phyloP scores from a whole-genome alignment of 2,113 vertebrate species.

The Oreochromis niloticus region DNA sequence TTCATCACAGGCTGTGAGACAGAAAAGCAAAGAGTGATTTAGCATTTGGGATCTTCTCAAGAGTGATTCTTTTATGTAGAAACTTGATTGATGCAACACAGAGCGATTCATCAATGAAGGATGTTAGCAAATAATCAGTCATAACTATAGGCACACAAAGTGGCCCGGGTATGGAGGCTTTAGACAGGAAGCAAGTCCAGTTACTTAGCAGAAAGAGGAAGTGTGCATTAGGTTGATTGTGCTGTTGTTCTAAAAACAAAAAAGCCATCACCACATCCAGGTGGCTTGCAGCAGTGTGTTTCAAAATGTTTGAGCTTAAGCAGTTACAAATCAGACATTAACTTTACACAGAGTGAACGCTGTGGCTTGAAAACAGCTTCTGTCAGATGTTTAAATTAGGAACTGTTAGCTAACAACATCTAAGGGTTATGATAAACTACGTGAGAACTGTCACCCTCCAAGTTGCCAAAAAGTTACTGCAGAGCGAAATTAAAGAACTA shows the following conservation, averaged over 20 bases:
- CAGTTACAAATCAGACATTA: not conserved
- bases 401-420: not conserved
- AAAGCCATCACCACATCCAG: not conserved
- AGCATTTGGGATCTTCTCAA: not conserved
- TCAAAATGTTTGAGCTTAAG: not conserved
- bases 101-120: not conserved
- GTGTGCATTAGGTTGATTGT: not conserved
- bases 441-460: not conserved
- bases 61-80: not conserved
- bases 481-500: not conserved
- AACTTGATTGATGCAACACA: not conserved
- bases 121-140: not conserved
- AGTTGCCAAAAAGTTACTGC: not conserved
- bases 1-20: constrained; percentile 89
- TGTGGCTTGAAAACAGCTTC: not conserved
- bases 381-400: not conserved
- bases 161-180: not conserved
- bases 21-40: not conserved
- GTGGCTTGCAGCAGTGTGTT: not conserved
- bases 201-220: constrained; percentile 23
- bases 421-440: not conserved
- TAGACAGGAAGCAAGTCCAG: constrained; percentile 9
- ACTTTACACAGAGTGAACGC: not conserved
- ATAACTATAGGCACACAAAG: not conserved
- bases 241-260: not conserved